These are phyloP conservation scores for Crematogaster levior DNA, from an alignment of 2,888 invertebrate genomes.

Conservation along the genomic window DNA sequence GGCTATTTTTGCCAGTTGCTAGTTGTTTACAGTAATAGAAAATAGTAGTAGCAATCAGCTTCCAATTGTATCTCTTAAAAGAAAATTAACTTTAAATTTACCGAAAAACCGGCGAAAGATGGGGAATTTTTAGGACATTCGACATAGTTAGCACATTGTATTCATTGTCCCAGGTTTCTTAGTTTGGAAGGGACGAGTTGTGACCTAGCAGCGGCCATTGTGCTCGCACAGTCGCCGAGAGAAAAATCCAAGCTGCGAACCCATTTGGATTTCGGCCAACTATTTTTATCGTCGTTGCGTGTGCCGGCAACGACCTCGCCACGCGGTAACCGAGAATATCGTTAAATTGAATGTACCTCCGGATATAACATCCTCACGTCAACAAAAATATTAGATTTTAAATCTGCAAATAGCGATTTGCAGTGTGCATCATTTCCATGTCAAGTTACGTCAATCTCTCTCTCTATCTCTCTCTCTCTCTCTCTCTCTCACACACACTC, in stretches of 20 bases:
- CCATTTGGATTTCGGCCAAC: conserved; percentile 73
- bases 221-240: conserved; percentile 55
- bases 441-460: conserved; percentile 17
- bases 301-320: conserved; percentile 56
- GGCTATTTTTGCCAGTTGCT: background rate
- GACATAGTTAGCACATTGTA: conserved; percentile 64
- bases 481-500: background rate
- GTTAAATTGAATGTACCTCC: conserved; percentile 71
- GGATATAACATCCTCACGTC: conserved; percentile 51
- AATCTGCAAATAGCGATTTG: conserved; percentile 56
- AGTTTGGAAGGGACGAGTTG: conserved; percentile 51
- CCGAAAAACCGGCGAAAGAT: background rate
- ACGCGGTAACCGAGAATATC: conserved; percentile 64
- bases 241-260: conserved; percentile 72
- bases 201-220: conserved; percentile 67
- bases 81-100: background rate
- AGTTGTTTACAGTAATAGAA: background rate
- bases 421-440: conserved; percentile 39
- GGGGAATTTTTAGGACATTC: conserved; percentile 25
- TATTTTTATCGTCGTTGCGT: conserved; percentile 74
- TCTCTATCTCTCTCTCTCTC: background rate
- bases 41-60: background rate
- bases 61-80: background rate
- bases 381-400: conserved; percentile 55
- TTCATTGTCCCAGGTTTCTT: conserved; percentile 62